Conservation (phyloP, 2,797 vertebrate species). For the Kryptolebias ocellatus region DNA sequence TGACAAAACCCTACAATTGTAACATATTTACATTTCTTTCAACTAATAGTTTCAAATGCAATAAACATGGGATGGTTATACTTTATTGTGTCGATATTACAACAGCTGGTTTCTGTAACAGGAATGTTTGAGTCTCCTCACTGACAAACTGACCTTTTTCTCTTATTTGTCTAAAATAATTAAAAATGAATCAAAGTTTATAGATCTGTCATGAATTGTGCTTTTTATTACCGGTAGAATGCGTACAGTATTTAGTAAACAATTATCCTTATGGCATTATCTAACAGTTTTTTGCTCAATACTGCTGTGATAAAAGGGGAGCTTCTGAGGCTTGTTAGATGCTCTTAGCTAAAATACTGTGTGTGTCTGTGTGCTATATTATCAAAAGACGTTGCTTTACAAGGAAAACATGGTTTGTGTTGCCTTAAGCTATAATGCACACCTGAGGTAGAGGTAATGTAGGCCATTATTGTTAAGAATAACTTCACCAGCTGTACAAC, state of each 20-base stretch:
- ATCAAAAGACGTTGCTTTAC: constrained; percentile 4
- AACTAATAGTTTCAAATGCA: constrained; percentile 29
- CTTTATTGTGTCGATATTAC: constrained; percentile 23
- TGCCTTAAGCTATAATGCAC: constrained; percentile 49
- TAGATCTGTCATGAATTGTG: constrained; percentile 15
- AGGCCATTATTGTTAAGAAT: constrained; percentile 51
- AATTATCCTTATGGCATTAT: neutral
- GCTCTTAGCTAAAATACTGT: neutral
- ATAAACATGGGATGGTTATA: constrained; percentile 23
- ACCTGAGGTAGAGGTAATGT: constrained; percentile 78
- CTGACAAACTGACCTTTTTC: constrained; percentile 13
- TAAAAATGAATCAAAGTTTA: constrained; percentile 7
- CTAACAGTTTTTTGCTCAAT: constrained; percentile 23
- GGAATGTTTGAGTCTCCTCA: constrained; percentile 1
- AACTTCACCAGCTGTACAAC: constrained; percentile 22
- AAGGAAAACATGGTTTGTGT: constrained; percentile 6
- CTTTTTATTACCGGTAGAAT: no score
- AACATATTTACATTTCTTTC: constrained; percentile 40
- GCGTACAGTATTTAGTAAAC: no score
- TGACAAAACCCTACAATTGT: constrained; percentile 27
- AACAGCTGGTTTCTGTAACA: constrained; percentile 14
- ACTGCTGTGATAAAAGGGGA: constrained; percentile 13
- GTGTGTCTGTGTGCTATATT: neutral
- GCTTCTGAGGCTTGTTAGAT: constrained; percentile 1
- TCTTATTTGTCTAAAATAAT: constrained; percentile 9